Base-by-base conservation (phyloP, 1,140 invertebrate genomes). In the Drosophila orosa region DNA sequence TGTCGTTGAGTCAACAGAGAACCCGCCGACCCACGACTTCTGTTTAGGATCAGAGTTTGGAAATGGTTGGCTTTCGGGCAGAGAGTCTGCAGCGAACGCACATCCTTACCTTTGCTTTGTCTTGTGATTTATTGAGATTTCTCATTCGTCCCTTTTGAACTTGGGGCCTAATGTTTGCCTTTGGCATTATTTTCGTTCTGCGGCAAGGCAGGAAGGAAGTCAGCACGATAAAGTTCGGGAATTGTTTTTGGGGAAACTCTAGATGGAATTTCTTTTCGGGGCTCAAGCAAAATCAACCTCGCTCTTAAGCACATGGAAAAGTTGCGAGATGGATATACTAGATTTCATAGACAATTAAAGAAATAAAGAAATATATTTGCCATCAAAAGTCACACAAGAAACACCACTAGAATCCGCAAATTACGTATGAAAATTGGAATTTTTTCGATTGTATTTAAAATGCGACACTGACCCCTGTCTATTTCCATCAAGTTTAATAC, bases 111-210 rank as follows among this genome's bases (percentile, higher is more conserved):
- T 63, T 60, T 27, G 47, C 47, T 59, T 67, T 44, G 47, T 50
- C 42, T 29, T 66, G 45, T 84, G 81, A 84, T 84, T 84, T 84
- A 84, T 84, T 63, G 57, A 47, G 50, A 45, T 84, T 67, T 63
- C 62, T 75, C 74, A 56, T 27, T 22, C 35, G 13, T 33, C 13
- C 33, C 39, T 55, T 50, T 61, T 67, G 24, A 48, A 44, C 60
- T 45, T 35, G 60, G 35, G 40, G 47, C 63, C 73, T 78, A 58
- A 68, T 81, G 68, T 74, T 78, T 82, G 47, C 54, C 42, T 29
- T 66, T 39, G 25, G 42, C 74, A 62, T 78, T 78, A 37, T 57
- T 74, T 61, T 35, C 42, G 13, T 40, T 71, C 42, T 37, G 39
- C 13, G 31, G 19, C 59, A 19, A 45, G 56, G 50, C 42, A 59